Base-by-base conservation (phyloP, 2,888 invertebrate species). In the Hydropsyche betteni region DNA sequence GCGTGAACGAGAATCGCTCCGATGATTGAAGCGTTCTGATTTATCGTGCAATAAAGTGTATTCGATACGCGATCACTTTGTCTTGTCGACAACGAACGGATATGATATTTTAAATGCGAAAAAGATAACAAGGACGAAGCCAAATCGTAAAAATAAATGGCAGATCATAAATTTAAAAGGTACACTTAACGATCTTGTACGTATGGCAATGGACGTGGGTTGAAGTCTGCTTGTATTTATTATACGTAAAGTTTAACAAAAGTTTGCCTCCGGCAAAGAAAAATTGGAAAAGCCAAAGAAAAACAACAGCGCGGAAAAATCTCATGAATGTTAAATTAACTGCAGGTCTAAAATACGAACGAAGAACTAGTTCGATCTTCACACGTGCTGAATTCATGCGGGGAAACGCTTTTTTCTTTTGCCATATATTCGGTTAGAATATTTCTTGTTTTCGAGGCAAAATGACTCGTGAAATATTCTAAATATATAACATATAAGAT, bases 291-390 rank as follows among this genome's bases (percentile, higher is more conserved):
- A 36, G 64, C 64, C 14, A 10, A 33, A 64, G 64, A 64, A 64
- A 64, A 64, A 64, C 64, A 64, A 64, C 12, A 36, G 6, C 64
- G 12, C 7, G 36, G 6, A 36, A 64, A 61, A 64, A 64, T 34
- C 64, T 64, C 64, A 64, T 64, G 64, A 64, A 64, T 64, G 64
- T 64, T 64, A 64, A 64, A 64, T n/a, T 64, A 36, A 64, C n/a
- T n/a, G 34, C 36, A 33, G 64, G 36, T 36, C 34, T 36, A 36
- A 44, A 44, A 44, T 24, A 24, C 24, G 24, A 24, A 24, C 24
- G 24, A 10, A 10, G 10, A 44, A 44, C 44, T 44, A 44, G 44
- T 44, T 44, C 44, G 44, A 44, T 44, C 3, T 44, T 10, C 44
- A 8, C 44, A 10, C 10, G 44, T 44, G 44, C 10, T 44, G 44